These are phyloP conservation scores for Apocrypta bakeri DNA, from an alignment of 1,140 invertebrate species.

Conservation along the genomic window DNA sequence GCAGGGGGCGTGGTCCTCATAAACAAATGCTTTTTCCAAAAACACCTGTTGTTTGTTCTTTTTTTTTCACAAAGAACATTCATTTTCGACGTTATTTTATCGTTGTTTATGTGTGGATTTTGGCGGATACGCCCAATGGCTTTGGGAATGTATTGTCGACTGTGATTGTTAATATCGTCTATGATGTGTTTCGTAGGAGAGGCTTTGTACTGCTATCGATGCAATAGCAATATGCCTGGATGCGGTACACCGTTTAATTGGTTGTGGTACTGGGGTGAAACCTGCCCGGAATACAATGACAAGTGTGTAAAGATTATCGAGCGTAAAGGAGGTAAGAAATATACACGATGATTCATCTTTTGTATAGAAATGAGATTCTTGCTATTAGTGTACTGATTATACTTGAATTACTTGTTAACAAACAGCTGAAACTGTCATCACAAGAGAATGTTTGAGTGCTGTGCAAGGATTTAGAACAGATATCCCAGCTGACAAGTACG, in stretches of 20 bases:
- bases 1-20: slow-evolving; percentile 36
- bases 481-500: slow-evolving; percentile 93
- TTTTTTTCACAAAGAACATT: neutral
- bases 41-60: neutral
- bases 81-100: too few species aligned
- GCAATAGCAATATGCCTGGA: slow-evolving; percentile 91
- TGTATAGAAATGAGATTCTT: neutral
- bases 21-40: slow-evolving; percentile 10
- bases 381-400: neutral
- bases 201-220: slow-evolving; percentile 89
- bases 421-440: slow-evolving; percentile 86
- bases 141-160: too few species aligned
- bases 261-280: slow-evolving; percentile 83
- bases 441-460: slow-evolving; percentile 89
- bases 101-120: too few species aligned
- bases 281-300: slow-evolving; percentile 88
- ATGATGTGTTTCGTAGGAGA: slow-evolving; percentile 8
- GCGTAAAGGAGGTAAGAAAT: slow-evolving; percentile 84
- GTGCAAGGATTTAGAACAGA: slow-evolving; percentile 85
- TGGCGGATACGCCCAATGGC: too few species aligned
- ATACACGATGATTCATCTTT: too few species aligned
- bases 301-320: slow-evolving; percentile 94
- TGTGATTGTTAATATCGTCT: neutral
- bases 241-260: slow-evolving; percentile 91
- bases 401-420: slow-evolving; percentile 64